phyloP scores from a whole-genome alignment of 2,888 invertebrate species.

The Drosophila rellima region DNA sequence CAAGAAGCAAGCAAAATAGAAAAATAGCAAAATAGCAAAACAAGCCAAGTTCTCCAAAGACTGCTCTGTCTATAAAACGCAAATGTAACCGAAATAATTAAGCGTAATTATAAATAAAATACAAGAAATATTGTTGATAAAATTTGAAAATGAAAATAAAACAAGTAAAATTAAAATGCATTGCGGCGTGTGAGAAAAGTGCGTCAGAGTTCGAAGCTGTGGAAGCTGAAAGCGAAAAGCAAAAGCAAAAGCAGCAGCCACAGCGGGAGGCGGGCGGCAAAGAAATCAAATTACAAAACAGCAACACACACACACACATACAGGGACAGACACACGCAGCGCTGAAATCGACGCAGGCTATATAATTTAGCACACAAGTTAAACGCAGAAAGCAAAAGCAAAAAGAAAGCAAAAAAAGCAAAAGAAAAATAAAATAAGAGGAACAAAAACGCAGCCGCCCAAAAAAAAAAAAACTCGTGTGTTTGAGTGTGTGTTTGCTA shows the following conservation, averaged over 20 bases:
- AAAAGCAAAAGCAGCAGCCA: constrained; percentile 53
- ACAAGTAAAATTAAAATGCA: constrained; percentile 27
- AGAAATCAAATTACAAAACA: constrained; percentile 80
- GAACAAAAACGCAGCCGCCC: constrained; percentile 41
- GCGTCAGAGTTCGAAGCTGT: constrained; percentile 45
- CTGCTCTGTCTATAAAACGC: not conserved
- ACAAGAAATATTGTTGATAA: not conserved
- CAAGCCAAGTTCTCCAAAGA: not conserved
- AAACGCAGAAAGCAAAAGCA: constrained; percentile 50
- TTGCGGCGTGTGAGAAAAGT: constrained; percentile 59
- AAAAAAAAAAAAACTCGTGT: constrained; percentile 43
- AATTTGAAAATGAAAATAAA: constrained; percentile 16
- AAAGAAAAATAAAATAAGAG: constrained; percentile 37
- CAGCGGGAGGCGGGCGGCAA: constrained; percentile 64
- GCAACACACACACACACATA: constrained; percentile 61
- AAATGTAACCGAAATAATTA: not conserved
- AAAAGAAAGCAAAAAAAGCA: constrained; percentile 44
- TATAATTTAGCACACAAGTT: constrained; percentile 81
- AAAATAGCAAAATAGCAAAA: constrained; percentile 7
- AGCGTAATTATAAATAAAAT: not conserved
- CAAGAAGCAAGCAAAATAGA: constrained; percentile 20
- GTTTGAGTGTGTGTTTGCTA: constrained; percentile 15
- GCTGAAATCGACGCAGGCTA: constrained; percentile 69
- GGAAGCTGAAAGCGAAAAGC: constrained; percentile 3
- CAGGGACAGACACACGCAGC: constrained; percentile 45